Evolutionary conservation across 2,797 vertebrate genomes (phyloP).

Genomic region (Huso huso): DNA sequence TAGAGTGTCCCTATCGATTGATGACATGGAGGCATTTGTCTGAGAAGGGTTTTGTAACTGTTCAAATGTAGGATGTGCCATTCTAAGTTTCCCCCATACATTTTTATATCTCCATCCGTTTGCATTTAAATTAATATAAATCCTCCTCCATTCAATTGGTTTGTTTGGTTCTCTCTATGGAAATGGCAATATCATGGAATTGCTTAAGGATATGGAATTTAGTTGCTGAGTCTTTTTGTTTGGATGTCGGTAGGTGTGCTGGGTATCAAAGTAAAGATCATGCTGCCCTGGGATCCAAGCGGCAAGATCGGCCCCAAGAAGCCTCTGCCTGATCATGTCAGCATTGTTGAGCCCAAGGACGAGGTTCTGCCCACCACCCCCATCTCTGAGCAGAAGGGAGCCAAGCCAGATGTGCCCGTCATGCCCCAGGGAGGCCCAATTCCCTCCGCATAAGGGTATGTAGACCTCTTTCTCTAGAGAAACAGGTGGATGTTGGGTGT

Average conservation of each 20-base stretch:
- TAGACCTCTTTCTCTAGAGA: too few species aligned
- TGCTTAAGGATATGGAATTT: neutral
- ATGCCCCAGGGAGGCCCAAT: constrained; percentile 83
- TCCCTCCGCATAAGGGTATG: constrained; percentile 57
- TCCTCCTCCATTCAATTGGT: too few species aligned
- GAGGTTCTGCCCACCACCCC: constrained; percentile 89
- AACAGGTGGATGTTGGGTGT: too few species aligned
- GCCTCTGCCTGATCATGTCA: constrained; percentile 91
- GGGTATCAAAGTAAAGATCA: constrained; percentile 98
- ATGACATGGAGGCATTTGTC: constrained; percentile 93
- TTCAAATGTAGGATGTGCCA: neutral
- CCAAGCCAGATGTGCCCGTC: constrained; percentile 84
- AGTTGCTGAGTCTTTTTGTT: neutral
- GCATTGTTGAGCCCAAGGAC: constrained; percentile 97
- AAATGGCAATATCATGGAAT: too few species aligned
- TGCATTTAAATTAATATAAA: too few species aligned
- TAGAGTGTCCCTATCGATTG: constrained; percentile 43
- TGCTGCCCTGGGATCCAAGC: constrained; percentile 96
- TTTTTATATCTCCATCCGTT: too few species aligned
- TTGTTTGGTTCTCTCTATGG: too few species aligned
- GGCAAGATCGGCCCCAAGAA: constrained; percentile 98
- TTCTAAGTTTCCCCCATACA: neutral
- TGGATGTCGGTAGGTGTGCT: constrained; percentile 66
- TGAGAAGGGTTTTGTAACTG: constrained; percentile 70
- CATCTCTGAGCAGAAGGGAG: constrained; percentile 94